Evolutionary conservation across 1,140 invertebrate genomes (phyloP).

Genomic region (Papilio polytes): DNA sequence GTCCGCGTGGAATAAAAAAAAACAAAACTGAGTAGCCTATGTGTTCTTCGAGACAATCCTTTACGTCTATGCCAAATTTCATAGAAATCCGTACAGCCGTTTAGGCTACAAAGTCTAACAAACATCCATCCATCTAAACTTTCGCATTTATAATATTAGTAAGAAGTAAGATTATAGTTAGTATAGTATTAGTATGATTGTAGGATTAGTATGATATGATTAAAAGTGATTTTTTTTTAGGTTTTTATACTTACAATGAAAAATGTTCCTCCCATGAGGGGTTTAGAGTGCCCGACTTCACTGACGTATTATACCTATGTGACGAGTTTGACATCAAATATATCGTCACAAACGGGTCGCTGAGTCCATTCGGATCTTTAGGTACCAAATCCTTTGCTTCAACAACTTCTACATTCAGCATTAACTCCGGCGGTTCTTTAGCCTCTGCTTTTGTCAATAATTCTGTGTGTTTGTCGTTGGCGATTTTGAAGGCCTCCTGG

Average conservation of each 20-base stretch:
- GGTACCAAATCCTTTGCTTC: conserved; percentile 96
- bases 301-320: conserved; percentile 94
- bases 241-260: conserved; percentile 97
- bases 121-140: too few relatives aligned
- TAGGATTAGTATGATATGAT: too few relatives aligned
- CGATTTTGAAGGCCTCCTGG: conserved; percentile 94
- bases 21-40: too few relatives aligned
- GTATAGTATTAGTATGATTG: too few relatives aligned
- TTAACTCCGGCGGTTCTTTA: conserved; percentile 95
- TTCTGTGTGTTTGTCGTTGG: conserved; percentile 89
- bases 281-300: conserved; percentile 94
- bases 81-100: too few relatives aligned
- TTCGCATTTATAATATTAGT: too few relatives aligned
- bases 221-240: too few relatives aligned
- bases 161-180: too few relatives aligned
- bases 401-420: conserved; percentile 96
- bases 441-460: conserved; percentile 87
- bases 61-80: too few relatives aligned
- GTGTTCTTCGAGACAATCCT: too few relatives aligned
- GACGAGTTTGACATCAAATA: conserved; percentile 90
- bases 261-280: conserved; percentile 99
- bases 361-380: conserved; percentile 98
- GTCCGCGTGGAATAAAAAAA: too few relatives aligned
- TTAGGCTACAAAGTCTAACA: too few relatives aligned
- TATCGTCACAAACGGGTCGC: conserved; percentile 96